These are phyloP conservation scores for Enteromius radiatus DNA, from an alignment of 2,797 vertebrate species.

Conservation along the genomic window DNA sequence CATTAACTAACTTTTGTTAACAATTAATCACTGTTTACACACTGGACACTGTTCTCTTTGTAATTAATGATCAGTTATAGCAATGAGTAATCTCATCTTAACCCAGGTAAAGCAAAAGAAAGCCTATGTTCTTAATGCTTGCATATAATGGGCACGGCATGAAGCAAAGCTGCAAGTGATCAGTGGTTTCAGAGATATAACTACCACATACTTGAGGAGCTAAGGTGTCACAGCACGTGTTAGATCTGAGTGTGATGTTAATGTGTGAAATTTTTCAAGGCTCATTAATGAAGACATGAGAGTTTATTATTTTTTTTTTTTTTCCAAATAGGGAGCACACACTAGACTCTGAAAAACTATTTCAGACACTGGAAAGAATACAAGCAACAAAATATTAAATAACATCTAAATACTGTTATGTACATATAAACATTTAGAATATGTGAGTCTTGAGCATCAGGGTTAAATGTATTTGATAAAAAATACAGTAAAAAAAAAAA, in stretches of 20 bases:
- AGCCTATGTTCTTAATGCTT: slow-evolving; percentile 1
- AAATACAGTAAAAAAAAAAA: background rate
- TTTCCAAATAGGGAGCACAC: background rate
- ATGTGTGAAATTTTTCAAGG: slow-evolving; percentile 26
- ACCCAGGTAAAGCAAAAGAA: slow-evolving; percentile 63
- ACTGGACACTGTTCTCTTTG: slow-evolving; percentile 74
- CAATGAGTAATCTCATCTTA: slow-evolving; percentile 78
- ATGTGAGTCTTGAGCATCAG: background rate
- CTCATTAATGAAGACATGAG: slow-evolving; percentile 8
- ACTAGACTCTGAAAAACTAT: background rate
- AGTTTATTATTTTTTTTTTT: background rate
- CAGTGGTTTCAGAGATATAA: slow-evolving; percentile 16
- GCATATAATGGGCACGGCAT: background rate
- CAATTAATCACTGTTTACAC: slow-evolving; percentile 86
- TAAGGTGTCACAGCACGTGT: slow-evolving; percentile 33
- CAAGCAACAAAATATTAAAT: background rate
- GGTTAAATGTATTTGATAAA: background rate
- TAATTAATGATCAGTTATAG: slow-evolving; percentile 82
- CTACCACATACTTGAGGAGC: slow-evolving; percentile 8
- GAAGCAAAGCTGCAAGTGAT: slow-evolving; percentile 3
- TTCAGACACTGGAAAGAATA: background rate
- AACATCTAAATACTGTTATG: background rate
- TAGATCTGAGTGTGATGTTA: slow-evolving; percentile 36
- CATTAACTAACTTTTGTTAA: slow-evolving; percentile 87
- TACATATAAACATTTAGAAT: background rate